Evolutionary conservation across 1,140 invertebrate genomes (phyloP).

Genomic region (Bombyx mandarina): DNA sequence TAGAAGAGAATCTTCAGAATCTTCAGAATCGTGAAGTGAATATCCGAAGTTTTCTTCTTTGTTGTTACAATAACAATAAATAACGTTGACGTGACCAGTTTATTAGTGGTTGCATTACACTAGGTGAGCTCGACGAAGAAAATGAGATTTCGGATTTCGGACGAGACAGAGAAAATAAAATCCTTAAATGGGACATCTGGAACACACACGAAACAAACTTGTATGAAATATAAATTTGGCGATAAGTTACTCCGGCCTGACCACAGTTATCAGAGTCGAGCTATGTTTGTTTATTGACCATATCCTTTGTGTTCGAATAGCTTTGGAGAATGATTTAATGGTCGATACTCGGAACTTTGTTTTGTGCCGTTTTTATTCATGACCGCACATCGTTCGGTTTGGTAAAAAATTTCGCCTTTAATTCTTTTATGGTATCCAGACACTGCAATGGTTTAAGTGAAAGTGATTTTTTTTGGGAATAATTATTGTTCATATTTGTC

Average conservation of each 20-base stretch:
- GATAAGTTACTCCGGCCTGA: slow-evolving; percentile 32
- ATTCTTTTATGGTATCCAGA: too few species aligned
- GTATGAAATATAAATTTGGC: slow-evolving; percentile 36
- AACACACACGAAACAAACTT: slow-evolving; percentile 29
- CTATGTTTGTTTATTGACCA: slow-evolving; percentile 55
- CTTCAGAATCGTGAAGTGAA: slow-evolving; percentile 20
- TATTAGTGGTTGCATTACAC: slow-evolving; percentile 57
- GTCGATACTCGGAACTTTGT: slow-evolving; percentile 20
- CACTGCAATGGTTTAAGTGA: too few species aligned
- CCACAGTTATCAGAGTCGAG: slow-evolving; percentile 32
- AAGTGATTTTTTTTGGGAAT: too few species aligned
- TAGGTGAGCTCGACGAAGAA: slow-evolving; percentile 25
- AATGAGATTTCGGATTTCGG: slow-evolving; percentile 36
- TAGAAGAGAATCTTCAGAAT: too few species aligned
- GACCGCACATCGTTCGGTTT: slow-evolving; percentile 9
- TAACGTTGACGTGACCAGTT: slow-evolving; percentile 61
- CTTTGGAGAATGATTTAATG: slow-evolving; percentile 49
- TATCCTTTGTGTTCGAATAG: slow-evolving; percentile 50
- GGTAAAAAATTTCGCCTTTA: too few species aligned
- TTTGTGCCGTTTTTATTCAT: slow-evolving; percentile 30
- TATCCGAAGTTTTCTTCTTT: slow-evolving; percentile 36
- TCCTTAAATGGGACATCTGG: slow-evolving; percentile 22
- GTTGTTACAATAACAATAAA: slow-evolving; percentile 60
- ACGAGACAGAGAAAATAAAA: slow-evolving; percentile 29
- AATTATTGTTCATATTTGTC: too few species aligned